Conservation (phyloP, 2,113 vertebrate species). For the Cephalopterus ornatus region DNA sequence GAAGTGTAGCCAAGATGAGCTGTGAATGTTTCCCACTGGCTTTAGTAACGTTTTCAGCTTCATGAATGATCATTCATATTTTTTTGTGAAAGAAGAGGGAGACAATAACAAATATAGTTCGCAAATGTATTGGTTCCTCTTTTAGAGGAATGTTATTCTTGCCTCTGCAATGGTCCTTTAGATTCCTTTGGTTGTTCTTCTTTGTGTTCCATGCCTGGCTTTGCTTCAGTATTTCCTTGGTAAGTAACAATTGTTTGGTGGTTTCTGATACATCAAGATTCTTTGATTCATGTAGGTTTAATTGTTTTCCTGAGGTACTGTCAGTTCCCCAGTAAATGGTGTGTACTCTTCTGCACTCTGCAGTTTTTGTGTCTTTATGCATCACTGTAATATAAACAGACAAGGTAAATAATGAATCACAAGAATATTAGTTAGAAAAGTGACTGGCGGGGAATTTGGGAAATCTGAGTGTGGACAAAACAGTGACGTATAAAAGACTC, state of each 20-base stretch:
- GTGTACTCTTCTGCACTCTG: neutral
- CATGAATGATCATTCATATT: slow-evolving; percentile 42
- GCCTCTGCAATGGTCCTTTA: neutral
- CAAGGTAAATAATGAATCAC: neutral
- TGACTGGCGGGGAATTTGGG: neutral
- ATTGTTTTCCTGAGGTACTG: neutral
- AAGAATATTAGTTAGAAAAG: neutral
- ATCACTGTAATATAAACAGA: neutral
- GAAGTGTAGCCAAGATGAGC: slow-evolving; percentile 45
- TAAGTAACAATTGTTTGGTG: neutral
- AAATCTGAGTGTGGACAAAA: neutral
- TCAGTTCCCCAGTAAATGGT: neutral
- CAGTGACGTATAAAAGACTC: neutral
- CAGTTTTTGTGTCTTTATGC: neutral
- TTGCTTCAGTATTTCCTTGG: neutral
- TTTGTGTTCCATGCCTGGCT: neutral
- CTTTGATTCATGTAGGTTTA: neutral
- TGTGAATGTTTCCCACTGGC: slow-evolving; percentile 38
- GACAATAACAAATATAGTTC: neutral
- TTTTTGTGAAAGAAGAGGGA: slow-evolving; percentile 43
- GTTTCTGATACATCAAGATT: neutral
- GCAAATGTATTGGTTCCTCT: neutral
- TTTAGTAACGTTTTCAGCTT: neutral
- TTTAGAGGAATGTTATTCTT: neutral
- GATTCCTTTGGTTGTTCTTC: neutral